Evolutionary conservation across 1,140 invertebrate genomes (phyloP).

Genomic region (Platyura marginata): DNA sequence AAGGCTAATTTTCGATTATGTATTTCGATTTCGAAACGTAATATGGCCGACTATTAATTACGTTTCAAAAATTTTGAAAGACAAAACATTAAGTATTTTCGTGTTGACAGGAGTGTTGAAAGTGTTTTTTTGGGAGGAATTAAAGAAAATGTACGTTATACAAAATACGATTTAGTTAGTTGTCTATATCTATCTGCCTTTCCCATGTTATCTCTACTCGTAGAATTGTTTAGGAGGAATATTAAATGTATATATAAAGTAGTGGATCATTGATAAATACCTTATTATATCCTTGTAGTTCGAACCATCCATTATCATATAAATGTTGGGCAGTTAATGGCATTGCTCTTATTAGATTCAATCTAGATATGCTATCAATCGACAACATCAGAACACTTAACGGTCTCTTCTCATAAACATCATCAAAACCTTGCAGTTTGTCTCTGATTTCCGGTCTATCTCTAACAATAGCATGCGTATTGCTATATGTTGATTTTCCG

Average conservation of each 20-base stretch:
- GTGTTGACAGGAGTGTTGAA: too few relatives aligned
- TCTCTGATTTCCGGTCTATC: not conserved
- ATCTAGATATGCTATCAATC: conserved; percentile 56
- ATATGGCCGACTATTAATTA: too few relatives aligned
- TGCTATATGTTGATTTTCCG: conserved; percentile 7
- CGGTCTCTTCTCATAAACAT: not conserved
- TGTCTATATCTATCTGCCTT: conserved; percentile 15
- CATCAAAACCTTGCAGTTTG: not conserved
- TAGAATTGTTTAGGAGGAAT: too few relatives aligned
- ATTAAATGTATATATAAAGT: too few relatives aligned
- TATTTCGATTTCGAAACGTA: too few relatives aligned
- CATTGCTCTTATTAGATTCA: conserved; percentile 51
- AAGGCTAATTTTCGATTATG: too few relatives aligned
- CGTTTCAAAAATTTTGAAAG: too few relatives aligned
- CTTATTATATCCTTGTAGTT: conserved; percentile 25
- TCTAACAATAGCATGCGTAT: conserved; percentile 2
- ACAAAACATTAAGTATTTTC: too few relatives aligned
- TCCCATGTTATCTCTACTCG: conserved; percentile 11
- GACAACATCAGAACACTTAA: conserved; percentile 42
- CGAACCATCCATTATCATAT: conserved; percentile 26
- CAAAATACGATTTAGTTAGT: too few relatives aligned
- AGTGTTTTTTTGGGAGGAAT: too few relatives aligned
- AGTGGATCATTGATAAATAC: too few relatives aligned
- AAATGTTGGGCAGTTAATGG: conserved; percentile 44
- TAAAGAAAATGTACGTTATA: too few relatives aligned